A percentile compares a stretch with the other conserved stretches of the same genome.
Conservation (phyloP, 2,797 vertebrate species). For the Botia kubotai region DNA sequence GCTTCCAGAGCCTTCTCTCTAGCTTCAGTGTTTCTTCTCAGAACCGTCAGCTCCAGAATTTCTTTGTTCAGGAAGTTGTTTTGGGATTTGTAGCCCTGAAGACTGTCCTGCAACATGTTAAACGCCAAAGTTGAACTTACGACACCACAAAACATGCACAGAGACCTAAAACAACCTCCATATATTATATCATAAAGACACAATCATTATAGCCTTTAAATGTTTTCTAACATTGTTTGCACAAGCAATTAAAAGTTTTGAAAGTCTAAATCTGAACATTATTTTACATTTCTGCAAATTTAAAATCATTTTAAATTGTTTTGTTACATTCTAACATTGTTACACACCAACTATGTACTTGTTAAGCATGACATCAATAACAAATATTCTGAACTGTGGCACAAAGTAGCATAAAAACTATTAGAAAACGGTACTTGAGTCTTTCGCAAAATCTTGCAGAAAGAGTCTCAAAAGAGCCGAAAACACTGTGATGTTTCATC, state of each 20-base stretch:
- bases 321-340: too few species aligned
- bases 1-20: conserved; percentile 88
- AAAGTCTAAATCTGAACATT: background rate
- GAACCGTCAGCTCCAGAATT: conserved; percentile 92
- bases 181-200: background rate
- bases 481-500: too few species aligned
- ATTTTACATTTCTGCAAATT: background rate
- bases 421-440: too few species aligned
- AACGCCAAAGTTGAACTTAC: background rate
- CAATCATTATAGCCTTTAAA: background rate
- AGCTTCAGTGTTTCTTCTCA: conserved; percentile 89
- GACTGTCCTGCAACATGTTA: conserved; percentile 85
- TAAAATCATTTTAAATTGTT: background rate
- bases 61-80: conserved; percentile 99
- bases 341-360: too few species aligned
- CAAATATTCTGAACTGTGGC: too few species aligned
- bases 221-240: background rate
- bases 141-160: background rate
- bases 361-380: too few species aligned
- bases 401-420: too few species aligned
- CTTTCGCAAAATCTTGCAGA: too few species aligned
- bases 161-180: background rate
- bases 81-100: conserved; percentile 96
- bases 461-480: too few species aligned
- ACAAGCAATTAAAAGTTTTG: background rate